Conservation (phyloP, 1,140 invertebrate species). For the Heliconius hermathena region DNA sequence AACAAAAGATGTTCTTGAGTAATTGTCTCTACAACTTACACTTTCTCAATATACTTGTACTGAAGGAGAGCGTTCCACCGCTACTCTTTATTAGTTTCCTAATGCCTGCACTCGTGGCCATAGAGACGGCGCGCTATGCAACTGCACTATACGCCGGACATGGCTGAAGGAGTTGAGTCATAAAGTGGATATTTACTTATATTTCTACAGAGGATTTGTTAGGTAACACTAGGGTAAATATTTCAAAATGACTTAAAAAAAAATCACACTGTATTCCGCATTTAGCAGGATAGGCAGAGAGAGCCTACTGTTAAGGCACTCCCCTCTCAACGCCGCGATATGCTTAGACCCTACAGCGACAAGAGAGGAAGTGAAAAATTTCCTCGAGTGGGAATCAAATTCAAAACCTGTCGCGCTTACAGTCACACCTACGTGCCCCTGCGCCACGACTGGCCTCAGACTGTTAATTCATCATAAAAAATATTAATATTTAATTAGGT, state of each 20-base stretch:
- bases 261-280: too few species aligned
- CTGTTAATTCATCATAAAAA: too few species aligned
- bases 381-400: too few species aligned
- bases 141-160: conserved; percentile 30
- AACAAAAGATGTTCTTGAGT: background rate
- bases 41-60: conserved; percentile 4
- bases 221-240: background rate
- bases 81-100: conserved; percentile 30
- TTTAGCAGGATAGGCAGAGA: too few species aligned
- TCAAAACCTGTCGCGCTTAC: too few species aligned
- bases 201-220: background rate
- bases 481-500: too few species aligned
- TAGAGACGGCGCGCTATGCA: conserved; percentile 32
- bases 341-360: too few species aligned
- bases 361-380: too few species aligned
- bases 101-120: conserved; percentile 19
- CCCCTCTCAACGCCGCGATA: too few species aligned
- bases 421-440: too few species aligned
- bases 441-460: too few species aligned
- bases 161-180: conserved; percentile 20
- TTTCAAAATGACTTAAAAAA: background rate
- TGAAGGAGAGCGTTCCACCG: conserved; percentile 20
- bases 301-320: too few species aligned
- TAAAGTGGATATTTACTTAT: conserved; percentile 22
- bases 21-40: conserved; percentile 12